Evolutionary conservation across 1,140 invertebrate species (phyloP), one percentile per base, ranked within the genome.

Genomic region (Cryptotermes secundus): DNA sequence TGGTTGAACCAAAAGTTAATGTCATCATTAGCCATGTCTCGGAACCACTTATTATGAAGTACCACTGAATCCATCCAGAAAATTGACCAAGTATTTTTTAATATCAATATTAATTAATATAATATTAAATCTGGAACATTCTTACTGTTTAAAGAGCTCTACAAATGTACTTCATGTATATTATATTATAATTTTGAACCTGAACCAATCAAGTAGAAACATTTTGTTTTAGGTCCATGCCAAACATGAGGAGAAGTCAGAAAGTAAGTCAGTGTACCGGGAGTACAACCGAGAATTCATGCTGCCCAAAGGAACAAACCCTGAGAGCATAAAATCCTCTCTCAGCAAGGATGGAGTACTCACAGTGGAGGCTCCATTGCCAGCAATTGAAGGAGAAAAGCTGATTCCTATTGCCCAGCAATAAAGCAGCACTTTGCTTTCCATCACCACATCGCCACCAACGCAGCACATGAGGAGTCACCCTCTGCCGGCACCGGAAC

Each of bases 251-350:
- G 97, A 99, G 90, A 98, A 98, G 89, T 94, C 95, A 49, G 97
- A 98, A 89, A 97, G 95, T 87, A 97, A 97, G 92, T 97, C 96
- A 35, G 96, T 98, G 4, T 98, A 97, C 92, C 94, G 97, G 89
- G 97, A 99, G 89, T 99, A 98, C 93, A 98, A 98, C 90, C 93
- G 97, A 85, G 97, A 99, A 92, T 99, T 99, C 91, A 91, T 98
- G 88, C 90, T 99, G 88, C 97, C 97, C 9, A 97, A 97, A 90
- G 97, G 96, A 86, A 97, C 96, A 45, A 97, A 98, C 90, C 96
- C 97, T 1, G 96, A 98, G 91, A 93, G 93, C 79, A 98, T 98
- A 90, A 96, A 96, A 89, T 97, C 96, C 3, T 96, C 96, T 16
- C 90, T 98, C 86, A 96, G 96, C 88, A 96, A 97, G 90, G 97